These are phyloP conservation scores for Lasioglossum albipes DNA, from an alignment of 1,140 invertebrate genomes.

Conservation along the genomic window DNA sequence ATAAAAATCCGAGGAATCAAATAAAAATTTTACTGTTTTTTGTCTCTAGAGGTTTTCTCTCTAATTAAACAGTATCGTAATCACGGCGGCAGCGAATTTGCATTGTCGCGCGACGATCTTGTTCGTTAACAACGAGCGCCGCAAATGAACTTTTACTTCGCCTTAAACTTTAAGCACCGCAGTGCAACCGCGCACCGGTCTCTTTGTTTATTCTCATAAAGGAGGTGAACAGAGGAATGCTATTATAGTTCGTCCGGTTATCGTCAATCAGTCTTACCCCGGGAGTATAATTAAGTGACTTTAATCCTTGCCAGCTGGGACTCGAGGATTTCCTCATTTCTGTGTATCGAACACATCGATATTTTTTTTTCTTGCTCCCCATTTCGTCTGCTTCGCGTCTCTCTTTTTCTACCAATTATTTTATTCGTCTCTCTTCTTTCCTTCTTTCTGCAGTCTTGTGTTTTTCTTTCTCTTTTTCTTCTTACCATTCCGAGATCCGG, in stretches of 20 bases:
- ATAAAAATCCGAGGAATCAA: too few relatives aligned
- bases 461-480: too few relatives aligned
- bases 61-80: too few relatives aligned
- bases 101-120: slow-evolving; percentile 20
- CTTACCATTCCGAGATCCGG: too few relatives aligned
- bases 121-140: slow-evolving; percentile 31
- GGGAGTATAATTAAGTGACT: slow-evolving; percentile 35
- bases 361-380: too few relatives aligned
- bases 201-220: slow-evolving; percentile 49
- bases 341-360: too few relatives aligned
- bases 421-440: too few relatives aligned
- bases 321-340: background rate
- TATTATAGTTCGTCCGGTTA: slow-evolving; percentile 42
- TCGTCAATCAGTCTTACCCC: slow-evolving; percentile 37
- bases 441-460: too few relatives aligned
- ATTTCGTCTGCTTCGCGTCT: too few relatives aligned
- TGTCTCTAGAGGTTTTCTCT: too few relatives aligned
- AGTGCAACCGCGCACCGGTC: slow-evolving; percentile 26
- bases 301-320: background rate
- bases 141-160: slow-evolving; percentile 47
- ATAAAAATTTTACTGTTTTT: too few relatives aligned
- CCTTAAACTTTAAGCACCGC: slow-evolving; percentile 44
- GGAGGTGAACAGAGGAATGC: slow-evolving; percentile 45
- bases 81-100: background rate
- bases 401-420: too few relatives aligned